Evolutionary conservation across 2,113 vertebrate species (phyloP).

Genomic region (Anthoscopus minutus): DNA sequence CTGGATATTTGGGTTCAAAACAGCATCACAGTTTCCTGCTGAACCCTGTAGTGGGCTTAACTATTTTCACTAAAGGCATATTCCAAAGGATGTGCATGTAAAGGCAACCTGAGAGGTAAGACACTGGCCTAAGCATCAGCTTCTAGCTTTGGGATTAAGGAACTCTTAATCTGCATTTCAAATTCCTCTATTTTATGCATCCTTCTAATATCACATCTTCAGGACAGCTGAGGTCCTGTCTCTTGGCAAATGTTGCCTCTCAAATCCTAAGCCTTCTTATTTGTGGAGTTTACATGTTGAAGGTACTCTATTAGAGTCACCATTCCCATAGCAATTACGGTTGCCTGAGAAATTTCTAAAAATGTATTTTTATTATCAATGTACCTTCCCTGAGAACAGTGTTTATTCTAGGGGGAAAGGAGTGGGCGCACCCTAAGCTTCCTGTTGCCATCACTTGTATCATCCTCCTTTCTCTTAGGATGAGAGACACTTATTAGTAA

Average conservation of each 20-base stretch:
- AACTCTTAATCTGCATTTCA: background rate
- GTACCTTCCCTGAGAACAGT: conserved; percentile 16
- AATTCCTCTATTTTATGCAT: background rate
- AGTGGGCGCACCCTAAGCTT: conserved; percentile 32
- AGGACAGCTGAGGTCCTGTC: background rate
- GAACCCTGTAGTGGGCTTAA: background rate
- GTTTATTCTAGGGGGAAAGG: conserved; percentile 44
- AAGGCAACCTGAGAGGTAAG: background rate
- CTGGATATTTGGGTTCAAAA: background rate
- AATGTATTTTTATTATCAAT: background rate
- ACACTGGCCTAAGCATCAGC: background rate
- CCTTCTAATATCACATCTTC: background rate
- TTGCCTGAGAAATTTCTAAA: conserved; percentile 1
- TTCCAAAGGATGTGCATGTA: background rate
- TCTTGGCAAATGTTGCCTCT: background rate
- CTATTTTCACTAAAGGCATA: background rate
- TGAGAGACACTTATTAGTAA: conserved; percentile 5
- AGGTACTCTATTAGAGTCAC: background rate
- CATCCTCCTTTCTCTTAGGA: background rate
- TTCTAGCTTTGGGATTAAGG: background rate
- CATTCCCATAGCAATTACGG: background rate
- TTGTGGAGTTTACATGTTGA: background rate
- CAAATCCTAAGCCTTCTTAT: background rate
- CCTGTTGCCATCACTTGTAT: background rate
- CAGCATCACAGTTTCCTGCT: background rate